Evolutionary conservation across 2,797 vertebrate species (phyloP), one percentile per base, ranked within the genome.

Genomic region (Microchirus variegatus): DNA sequence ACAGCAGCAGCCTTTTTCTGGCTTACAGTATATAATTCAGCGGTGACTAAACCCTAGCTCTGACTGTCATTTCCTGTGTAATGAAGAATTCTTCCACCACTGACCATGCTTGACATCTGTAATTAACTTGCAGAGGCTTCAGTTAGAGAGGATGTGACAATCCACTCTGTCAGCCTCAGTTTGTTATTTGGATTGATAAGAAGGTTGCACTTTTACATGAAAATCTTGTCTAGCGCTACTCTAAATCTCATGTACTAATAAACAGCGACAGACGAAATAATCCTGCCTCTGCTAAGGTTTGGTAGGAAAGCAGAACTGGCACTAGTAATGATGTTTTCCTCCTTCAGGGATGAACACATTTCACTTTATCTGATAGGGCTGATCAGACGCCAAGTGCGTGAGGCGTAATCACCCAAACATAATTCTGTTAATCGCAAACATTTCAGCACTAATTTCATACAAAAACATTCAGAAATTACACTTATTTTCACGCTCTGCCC

Each of bases 81-180:
- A 80, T 76, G 80, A 80, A 53, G 37, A 77, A 41, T 70, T 75
- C 63, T 74, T 22, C 63, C 66, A 52, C 68, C 48, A 41, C 70
- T 80, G 81, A 75, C 74, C 84, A 78, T 73, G 74, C 66, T 75
- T 83, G 85, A 81, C 75, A 67, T 65, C 37, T 80, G 63, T 81
- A 67, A 83, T 83, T 85, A 78, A 76, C 67, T 66, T 36, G 45
- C 61, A 38, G 60, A 19, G 40, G 65, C 63, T 50, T 60, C 50
- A 49, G 53, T 67, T 45, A 56, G 60, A 0, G 49, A 46, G 26
- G 60, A 59, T 37, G 66, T 55, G 40, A 17, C 12, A 38, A 51
- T 66, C 26, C 44, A 37, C 64, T 82, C 56, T 55, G 67, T 76
- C 73, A 57, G 81, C 45, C 55, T 16, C 47, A 13, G n/a, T 57